Evolutionary conservation across 2,113 vertebrate species (phyloP).

Genomic region (Hyperoodon ampullatus): DNA sequence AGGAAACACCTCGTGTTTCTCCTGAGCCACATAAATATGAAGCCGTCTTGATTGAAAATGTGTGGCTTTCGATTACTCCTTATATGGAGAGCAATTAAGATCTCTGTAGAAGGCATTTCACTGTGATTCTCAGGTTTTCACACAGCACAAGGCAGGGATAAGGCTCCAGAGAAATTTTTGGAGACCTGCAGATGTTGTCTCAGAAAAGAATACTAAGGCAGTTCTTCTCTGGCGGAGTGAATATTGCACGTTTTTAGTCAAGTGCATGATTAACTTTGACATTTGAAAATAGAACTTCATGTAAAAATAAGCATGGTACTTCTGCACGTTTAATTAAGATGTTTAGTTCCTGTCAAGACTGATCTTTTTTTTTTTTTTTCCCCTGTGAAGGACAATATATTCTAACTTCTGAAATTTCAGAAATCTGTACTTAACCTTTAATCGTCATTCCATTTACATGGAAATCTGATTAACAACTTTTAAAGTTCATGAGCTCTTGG

Average conservation of each 20-base stretch:
- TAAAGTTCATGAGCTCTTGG: slow-evolving; percentile 92
- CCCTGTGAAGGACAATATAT: slow-evolving; percentile 80
- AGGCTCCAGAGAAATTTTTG: background rate
- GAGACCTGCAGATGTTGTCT: slow-evolving; percentile 62
- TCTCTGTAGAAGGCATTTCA: background rate
- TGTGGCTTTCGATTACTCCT: slow-evolving; percentile 58
- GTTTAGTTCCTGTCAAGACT: slow-evolving; percentile 87
- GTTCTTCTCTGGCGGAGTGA: slow-evolving; percentile 61
- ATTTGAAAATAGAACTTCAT: slow-evolving; percentile 88
- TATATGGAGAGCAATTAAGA: slow-evolving; percentile 44
- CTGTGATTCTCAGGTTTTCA: background rate
- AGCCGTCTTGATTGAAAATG: slow-evolving; percentile 52
- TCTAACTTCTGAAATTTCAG: slow-evolving; percentile 85
- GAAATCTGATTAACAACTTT: slow-evolving; percentile 90
- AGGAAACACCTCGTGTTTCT: slow-evolving; percentile 46
- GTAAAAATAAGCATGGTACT: slow-evolving; percentile 85
- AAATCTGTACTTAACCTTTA: slow-evolving; percentile 90
- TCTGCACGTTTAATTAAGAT: slow-evolving; percentile 89
- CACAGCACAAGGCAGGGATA: background rate
- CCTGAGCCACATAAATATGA: slow-evolving; percentile 63
- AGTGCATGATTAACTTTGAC: slow-evolving; percentile 90
- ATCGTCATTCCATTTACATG: slow-evolving; percentile 86
- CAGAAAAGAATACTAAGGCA: slow-evolving; percentile 45
- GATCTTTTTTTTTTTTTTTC: slow-evolving; percentile 70
- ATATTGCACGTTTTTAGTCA: slow-evolving; percentile 76